Evolutionary conservation across 1,140 invertebrate species (phyloP).

Genomic region (Drosophila tristis): DNA sequence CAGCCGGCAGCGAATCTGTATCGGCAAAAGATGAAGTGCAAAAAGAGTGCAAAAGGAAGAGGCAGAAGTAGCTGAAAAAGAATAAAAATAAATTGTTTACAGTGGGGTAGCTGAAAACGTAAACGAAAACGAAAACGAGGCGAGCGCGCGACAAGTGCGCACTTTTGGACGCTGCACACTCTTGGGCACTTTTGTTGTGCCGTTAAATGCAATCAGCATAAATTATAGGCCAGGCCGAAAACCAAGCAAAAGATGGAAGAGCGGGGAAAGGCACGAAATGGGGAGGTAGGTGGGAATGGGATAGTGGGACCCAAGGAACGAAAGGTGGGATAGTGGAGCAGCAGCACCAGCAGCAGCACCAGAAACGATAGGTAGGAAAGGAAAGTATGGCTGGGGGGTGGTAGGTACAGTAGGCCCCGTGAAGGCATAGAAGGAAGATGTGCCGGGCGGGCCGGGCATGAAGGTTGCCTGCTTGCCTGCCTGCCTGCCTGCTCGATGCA

Average conservation of each 20-base stretch:
- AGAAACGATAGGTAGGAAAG: too few relatives aligned
- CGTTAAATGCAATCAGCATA: slow-evolving; percentile 82
- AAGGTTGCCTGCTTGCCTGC: slow-evolving; percentile 18
- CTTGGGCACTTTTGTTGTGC: slow-evolving; percentile 28
- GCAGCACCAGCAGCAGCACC: too few relatives aligned
- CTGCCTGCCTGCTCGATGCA: too few relatives aligned
- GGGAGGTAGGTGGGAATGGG: neutral
- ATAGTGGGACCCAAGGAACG: too few relatives aligned
- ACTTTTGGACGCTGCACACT: slow-evolving; percentile 65
- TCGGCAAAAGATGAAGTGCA: slow-evolving; percentile 4
- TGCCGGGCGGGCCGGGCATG: slow-evolving; percentile 2
- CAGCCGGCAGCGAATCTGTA: slow-evolving; percentile 7
- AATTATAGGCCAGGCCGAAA: slow-evolving; percentile 66
- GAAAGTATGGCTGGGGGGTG: too few relatives aligned
- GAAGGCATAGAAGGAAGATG: neutral
- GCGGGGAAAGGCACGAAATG: too few relatives aligned
- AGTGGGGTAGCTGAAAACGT: slow-evolving; percentile 10
- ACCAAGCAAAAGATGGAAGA: too few relatives aligned
- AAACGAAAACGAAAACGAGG: slow-evolving; percentile 1
- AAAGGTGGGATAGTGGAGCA: too few relatives aligned
- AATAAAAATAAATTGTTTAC: slow-evolving; percentile 75
- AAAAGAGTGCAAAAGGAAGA: slow-evolving; percentile 19
- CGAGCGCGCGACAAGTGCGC: slow-evolving; percentile 64
- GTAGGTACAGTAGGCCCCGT: neutral
- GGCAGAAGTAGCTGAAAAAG: slow-evolving; percentile 38